Evolutionary conservation across 2,888 invertebrate species (phyloP).

Genomic region (Aelia acuminata): DNA sequence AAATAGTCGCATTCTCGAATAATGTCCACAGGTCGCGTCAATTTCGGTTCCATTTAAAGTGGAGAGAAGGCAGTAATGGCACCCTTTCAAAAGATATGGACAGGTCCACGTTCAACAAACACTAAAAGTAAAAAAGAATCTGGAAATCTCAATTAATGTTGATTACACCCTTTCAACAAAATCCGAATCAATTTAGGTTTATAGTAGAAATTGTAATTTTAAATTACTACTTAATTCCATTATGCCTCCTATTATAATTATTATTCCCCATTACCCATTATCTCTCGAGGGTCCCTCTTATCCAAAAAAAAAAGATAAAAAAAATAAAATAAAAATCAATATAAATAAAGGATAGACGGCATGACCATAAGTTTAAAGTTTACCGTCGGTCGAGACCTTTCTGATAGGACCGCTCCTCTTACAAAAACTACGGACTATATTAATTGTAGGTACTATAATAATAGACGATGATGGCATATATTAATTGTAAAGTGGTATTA

Average conservation of each 20-base stretch:
- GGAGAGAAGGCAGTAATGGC: too few relatives aligned
- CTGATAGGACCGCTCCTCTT: not conserved
- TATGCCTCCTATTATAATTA: not conserved
- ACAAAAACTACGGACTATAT: constrained; percentile 1
- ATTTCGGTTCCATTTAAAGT: too few relatives aligned
- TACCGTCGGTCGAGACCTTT: not conserved
- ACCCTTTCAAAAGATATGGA: too few relatives aligned
- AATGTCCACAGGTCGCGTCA: too few relatives aligned
- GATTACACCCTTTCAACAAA: too few relatives aligned
- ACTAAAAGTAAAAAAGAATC: too few relatives aligned
- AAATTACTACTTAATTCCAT: not conserved
- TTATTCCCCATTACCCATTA: not conserved
- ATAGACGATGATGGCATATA: not conserved
- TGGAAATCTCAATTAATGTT: too few relatives aligned
- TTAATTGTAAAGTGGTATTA: constrained; percentile 31
- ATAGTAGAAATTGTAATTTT: not conserved
- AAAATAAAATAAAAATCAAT: not conserved
- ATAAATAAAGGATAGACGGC: not conserved
- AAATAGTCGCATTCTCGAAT: too few relatives aligned
- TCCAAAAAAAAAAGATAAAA: not conserved
- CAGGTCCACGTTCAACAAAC: too few relatives aligned
- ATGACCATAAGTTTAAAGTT: not conserved
- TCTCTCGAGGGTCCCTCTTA: not conserved
- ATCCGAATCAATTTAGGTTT: not conserved
- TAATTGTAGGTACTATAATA: not conserved